Evolutionary conservation across 2,888 invertebrate species (phyloP), one percentile per base, ranked within the genome.

Genomic region (Amphipyra tragopoginis): DNA sequence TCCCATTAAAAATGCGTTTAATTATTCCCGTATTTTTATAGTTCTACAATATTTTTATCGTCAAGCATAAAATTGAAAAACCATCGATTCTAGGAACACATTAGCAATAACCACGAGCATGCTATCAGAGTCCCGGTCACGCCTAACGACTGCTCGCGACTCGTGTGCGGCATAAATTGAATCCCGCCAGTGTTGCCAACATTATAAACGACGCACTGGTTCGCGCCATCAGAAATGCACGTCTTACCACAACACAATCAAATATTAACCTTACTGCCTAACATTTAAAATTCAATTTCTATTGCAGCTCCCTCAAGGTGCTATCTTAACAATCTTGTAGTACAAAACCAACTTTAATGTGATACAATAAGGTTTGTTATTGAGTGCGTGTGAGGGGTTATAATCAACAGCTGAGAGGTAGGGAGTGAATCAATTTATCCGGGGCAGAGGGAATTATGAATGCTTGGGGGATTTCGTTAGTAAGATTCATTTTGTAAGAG

Each of bases 341-440:
- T 10, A 14, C 7, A 72, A 69, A 68, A 58, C 51, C 15, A 52
- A 57, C 73, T 63, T 21, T 78, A 58, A 34, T 3, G 7, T 6
- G 11, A 1, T 0, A 0, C 0, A 1, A 36, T 66, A 80, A 58
- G 63, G 75, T 74, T 14, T 45, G 48, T 36, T 61, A 34, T 74
- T 4, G 43, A 7, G 2, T 56, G 29, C 10, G n/a, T 53, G 44
- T 36, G 51, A 66, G 57, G 13, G 49, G 65, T 74, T 61, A 76
- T 76, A 72, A 76, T 76, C 79, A 80, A 79, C 79, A 77, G 80
- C 80, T 80, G 80, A 69, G 63, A 81, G 75, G 81, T 82, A 72
- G 83, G 79, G 79, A 77, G 80, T 85, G 86, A 88, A 88, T 88
- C 86, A 86, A 88, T 88, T 87, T 87, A 85, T 81, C 73, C 47